Evolutionary conservation across 2,113 vertebrate genomes (phyloP).

Genomic region (Anthoscopus minutus): DNA sequence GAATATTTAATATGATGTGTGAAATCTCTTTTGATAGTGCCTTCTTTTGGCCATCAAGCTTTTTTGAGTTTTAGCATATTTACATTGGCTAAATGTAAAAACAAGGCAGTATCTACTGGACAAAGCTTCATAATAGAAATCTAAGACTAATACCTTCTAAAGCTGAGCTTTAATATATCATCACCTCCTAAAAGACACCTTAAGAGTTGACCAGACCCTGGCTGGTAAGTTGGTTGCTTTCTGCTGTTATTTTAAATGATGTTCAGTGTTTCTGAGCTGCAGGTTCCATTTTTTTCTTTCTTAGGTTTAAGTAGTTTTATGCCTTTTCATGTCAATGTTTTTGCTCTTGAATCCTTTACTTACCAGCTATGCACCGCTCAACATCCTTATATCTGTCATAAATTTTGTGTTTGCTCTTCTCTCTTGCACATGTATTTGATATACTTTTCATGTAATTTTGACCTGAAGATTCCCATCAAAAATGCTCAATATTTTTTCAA

Average conservation of each 20-base stretch:
- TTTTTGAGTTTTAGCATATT: not conserved
- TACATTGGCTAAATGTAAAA: not conserved
- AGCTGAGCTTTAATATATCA: not conserved
- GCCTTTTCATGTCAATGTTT: not conserved
- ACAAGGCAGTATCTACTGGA: not conserved
- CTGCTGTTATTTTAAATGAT: not conserved
- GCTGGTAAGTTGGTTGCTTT: not conserved
- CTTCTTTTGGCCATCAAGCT: not conserved
- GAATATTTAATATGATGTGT: not conserved
- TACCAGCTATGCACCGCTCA: not conserved
- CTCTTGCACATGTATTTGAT: not conserved
- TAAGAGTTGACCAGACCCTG: not conserved
- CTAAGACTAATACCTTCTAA: not conserved
- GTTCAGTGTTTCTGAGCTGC: rapidly evolving
- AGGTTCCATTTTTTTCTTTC: rapidly evolving
- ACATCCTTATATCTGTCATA: not conserved
- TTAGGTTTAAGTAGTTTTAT: not conserved
- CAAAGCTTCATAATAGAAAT: not conserved
- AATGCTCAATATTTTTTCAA: not conserved
- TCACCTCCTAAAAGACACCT: not conserved
- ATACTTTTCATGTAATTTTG: not conserved
- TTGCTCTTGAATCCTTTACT: not conserved
- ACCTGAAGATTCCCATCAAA: not conserved
- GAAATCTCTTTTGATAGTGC: not conserved
- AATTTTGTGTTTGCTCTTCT: not conserved